Base-by-base conservation (phyloP, 2,797 vertebrate species). In the Paguma larvata region DNA sequence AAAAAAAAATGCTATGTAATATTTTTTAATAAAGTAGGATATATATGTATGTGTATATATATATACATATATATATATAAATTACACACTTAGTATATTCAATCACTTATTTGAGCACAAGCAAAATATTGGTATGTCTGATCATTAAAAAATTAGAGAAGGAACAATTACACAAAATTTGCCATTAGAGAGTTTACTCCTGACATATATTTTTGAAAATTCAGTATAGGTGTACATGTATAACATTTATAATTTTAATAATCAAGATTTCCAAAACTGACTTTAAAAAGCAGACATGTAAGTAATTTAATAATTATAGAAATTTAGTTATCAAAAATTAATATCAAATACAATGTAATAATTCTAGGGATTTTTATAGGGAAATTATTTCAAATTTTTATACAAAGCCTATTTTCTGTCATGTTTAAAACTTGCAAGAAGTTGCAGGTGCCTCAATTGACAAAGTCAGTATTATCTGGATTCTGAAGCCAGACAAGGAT, bases 131-230 rank as follows among this genome's bases (percentile, higher is more conserved):
- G 5, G 8, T 56, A 32, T 77, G 3, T 48, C 18, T 46, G 72
- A 1, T 16, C 10, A 80, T 53, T 86, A 89, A 73, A 94, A 87
- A 84, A 82, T 75, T 70, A 89, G 23, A 88, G 12, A 82, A 95
- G 84, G 6, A 11, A 56, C 1, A 85, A 56, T 83, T 83, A 90
- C 7, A 91, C 46, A 94, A 46, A 78, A 41, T 77, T 91, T 83
- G 3, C 27, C 19, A 34, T 12, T 68, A 89, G 2, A 72, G 7
- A 65, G 7, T 51, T 92, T 87, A 75, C 3, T n/a, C 75, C 6
- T 77, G 25, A 67, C 10, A 51, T 23, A 4, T 38, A 21, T 92
- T 88, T 85, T 88, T 70, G 7, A 21, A 89, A 96, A 83, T 73
- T 48, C 75, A 89, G 44, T 27, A 83, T 46, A 32, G 9, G 23